Evolutionary conservation across 1,140 invertebrate species (phyloP).

Genomic region (Asbolus verrucosus): DNA sequence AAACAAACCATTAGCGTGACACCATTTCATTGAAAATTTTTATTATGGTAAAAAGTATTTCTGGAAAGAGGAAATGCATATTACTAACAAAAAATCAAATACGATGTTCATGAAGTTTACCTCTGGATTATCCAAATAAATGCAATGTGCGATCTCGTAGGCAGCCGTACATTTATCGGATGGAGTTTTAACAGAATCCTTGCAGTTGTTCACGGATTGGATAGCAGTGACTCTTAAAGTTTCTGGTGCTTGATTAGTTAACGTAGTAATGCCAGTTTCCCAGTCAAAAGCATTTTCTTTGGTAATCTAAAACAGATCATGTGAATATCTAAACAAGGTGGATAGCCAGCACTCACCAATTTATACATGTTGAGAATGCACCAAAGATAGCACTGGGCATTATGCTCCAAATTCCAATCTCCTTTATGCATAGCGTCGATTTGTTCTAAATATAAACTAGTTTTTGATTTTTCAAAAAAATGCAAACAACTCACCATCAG

Average conservation of each 20-base stretch:
- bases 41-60: slow-evolving; percentile 16
- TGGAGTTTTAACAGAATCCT: slow-evolving; percentile 31
- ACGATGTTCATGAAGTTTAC: slow-evolving; percentile 7
- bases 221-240: slow-evolving; percentile 44
- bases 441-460: slow-evolving; percentile 52
- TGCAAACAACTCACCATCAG: slow-evolving; percentile 58
- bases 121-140: slow-evolving; percentile 35
- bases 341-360: slow-evolving; percentile 49
- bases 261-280: slow-evolving; percentile 49
- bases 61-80: slow-evolving; percentile 7
- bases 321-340: not conserved
- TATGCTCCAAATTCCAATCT: slow-evolving; percentile 53
- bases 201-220: slow-evolving; percentile 45
- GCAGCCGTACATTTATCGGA: slow-evolving; percentile 19
- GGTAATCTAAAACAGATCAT: slow-evolving; percentile 44
- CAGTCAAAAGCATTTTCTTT: slow-evolving; percentile 57
- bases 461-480: too few relatives aligned
- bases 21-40: slow-evolving; percentile 4
- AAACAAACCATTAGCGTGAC: slow-evolving; percentile 8
- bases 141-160: slow-evolving; percentile 22
- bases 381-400: slow-evolving; percentile 54
- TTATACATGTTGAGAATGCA: slow-evolving; percentile 57
- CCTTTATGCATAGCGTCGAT: slow-evolving; percentile 55
- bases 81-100: not conserved
- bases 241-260: slow-evolving; percentile 52